phyloP scores from a whole-genome alignment of 2,113 vertebrate genomes.

The Neofelis nebulosa region DNA sequence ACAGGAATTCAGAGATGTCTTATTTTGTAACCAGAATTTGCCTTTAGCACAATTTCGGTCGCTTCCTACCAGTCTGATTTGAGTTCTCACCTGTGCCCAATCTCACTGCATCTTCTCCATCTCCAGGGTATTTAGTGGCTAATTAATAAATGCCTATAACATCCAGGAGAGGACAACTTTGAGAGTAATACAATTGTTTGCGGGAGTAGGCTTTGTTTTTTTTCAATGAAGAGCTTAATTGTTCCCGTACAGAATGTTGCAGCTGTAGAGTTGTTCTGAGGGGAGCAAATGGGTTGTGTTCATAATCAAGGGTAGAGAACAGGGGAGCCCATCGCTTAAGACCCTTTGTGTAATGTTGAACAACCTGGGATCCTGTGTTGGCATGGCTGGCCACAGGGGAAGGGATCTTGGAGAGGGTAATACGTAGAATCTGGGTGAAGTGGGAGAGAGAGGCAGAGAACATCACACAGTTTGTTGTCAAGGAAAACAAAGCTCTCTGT shows the following conservation, averaged over 20 bases:
- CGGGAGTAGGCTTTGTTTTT: neutral
- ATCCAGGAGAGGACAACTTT: neutral
- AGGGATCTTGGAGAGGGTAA: neutral
- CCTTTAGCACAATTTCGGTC: neutral
- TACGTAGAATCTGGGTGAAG: neutral
- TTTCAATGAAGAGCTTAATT: neutral
- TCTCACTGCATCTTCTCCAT: neutral
- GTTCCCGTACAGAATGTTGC: neutral
- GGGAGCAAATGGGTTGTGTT: neutral
- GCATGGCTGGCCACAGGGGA: accelerated
- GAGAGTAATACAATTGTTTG: neutral
- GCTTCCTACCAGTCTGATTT: neutral
- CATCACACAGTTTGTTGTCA: neutral
- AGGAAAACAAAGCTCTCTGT: neutral
- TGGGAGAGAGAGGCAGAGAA: neutral
- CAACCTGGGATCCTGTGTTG: neutral
- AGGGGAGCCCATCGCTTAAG: neutral
- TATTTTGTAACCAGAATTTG: neutral
- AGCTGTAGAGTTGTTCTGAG: neutral
- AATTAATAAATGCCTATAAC: neutral
- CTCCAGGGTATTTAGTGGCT: neutral
- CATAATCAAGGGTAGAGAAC: neutral
- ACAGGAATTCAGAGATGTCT: neutral
- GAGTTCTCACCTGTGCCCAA: neutral
- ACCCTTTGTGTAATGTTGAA: neutral